These are phyloP conservation scores for Psittacus erithacus DNA, from an alignment of 2,113 vertebrate genomes.

Conservation along the genomic window DNA sequence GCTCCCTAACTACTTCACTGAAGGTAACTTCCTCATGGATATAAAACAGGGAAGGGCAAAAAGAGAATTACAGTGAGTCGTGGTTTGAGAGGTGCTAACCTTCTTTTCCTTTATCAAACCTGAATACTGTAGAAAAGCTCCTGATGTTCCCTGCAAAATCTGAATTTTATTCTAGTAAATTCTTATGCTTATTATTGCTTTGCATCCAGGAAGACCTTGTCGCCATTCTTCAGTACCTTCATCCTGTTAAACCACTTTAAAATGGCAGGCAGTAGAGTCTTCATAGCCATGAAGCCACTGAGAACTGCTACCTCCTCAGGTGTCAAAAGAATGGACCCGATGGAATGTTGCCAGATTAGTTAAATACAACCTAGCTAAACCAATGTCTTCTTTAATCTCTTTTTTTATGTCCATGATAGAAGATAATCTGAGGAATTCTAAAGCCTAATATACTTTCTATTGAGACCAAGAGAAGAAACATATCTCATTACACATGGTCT, in stretches of 20 bases:
- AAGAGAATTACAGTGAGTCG: fast-evolving
- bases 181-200: neutral
- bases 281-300: fast-evolving
- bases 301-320: fast-evolving
- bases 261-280: neutral
- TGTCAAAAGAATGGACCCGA: neutral
- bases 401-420: neutral
- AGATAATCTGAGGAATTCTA: neutral
- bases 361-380: neutral
- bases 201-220: neutral
- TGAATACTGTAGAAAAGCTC: neutral
- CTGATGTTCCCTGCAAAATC: neutral
- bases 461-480: neutral
- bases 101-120: neutral
- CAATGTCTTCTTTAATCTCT: fast-evolving
- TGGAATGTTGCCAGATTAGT: neutral
- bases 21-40: neutral
- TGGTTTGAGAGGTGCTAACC: neutral
- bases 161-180: neutral
- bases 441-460: neutral
- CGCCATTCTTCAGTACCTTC: neutral
- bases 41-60: neutral
- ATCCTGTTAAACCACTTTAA: neutral
- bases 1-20: neutral
- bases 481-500: neutral